phyloP scores from a whole-genome alignment of 2,113 vertebrate genomes.

The Gallinago undulata region DNA sequence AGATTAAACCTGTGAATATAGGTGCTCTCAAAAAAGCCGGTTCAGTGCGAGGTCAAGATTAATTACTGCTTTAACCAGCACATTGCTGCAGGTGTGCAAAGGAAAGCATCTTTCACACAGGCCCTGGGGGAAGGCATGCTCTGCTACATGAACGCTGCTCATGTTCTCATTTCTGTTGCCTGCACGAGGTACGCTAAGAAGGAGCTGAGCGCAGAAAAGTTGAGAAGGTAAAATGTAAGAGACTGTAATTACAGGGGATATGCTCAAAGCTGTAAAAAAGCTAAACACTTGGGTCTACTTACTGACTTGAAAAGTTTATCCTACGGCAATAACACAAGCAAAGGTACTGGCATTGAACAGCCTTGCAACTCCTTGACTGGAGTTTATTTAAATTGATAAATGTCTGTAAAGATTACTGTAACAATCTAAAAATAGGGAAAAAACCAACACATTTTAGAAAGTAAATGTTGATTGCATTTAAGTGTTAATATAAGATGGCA shows the following conservation, averaged over 20 bases:
- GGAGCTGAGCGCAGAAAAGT: background rate
- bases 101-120: background rate
- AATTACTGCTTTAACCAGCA: background rate
- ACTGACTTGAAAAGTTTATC: background rate
- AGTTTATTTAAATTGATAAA: too few relatives aligned
- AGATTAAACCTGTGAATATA: background rate
- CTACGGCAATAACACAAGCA: background rate
- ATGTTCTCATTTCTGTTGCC: background rate
- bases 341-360: background rate
- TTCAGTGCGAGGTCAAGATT: background rate
- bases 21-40: background rate
- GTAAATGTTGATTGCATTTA: accelerated
- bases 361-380: accelerated
- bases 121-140: background rate
- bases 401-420: background rate
- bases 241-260: background rate
- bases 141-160: accelerated
- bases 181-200: accelerated
- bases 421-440: background rate
- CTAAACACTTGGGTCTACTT: background rate
- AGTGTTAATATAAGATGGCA: background rate
- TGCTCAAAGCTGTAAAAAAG: background rate
- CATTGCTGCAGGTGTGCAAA: background rate
- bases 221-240: background rate
- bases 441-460: background rate